phyloP scores from a whole-genome alignment of 2,888 invertebrate species.

The Hirtodrosophila duncani region DNA sequence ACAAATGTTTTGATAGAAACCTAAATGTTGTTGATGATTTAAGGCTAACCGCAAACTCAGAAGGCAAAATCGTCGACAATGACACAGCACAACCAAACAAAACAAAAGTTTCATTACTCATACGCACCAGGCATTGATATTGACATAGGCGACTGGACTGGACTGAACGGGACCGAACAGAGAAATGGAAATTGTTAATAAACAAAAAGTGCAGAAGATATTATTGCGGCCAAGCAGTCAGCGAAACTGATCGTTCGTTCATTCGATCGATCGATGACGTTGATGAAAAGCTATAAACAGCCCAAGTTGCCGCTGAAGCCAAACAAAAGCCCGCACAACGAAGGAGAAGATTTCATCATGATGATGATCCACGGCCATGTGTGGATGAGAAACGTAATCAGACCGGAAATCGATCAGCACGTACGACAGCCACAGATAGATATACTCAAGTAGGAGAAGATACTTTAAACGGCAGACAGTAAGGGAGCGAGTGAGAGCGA shows the following conservation, averaged over 20 bases:
- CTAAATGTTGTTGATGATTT: too few relatives aligned
- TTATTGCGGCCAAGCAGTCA: too few relatives aligned
- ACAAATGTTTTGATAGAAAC: too few relatives aligned
- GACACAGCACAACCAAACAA: too few relatives aligned
- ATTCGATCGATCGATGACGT: slow-evolving; percentile 20
- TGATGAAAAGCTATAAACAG: slow-evolving; percentile 39
- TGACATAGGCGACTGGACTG: too few relatives aligned
- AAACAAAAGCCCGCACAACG: slow-evolving; percentile 41
- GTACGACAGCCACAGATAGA: slow-evolving; percentile 48
- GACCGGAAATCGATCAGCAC: slow-evolving; percentile 76
- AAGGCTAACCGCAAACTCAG: too few relatives aligned
- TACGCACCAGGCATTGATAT: too few relatives aligned
- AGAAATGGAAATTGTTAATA: slow-evolving; percentile 18
- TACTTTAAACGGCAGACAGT: too few relatives aligned
- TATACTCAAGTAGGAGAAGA: slow-evolving; percentile 16
- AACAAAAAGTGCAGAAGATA: too few relatives aligned
- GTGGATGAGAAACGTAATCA: slow-evolving; percentile 67
- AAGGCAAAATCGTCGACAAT: too few relatives aligned
- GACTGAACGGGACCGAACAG: too few relatives aligned
- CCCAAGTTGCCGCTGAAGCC: slow-evolving; percentile 41
- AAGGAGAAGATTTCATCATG: slow-evolving; percentile 3
- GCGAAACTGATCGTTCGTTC: neutral
- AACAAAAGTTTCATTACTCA: too few relatives aligned
- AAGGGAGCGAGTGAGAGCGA: neutral
- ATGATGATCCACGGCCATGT: slow-evolving; percentile 47